Conservation (phyloP, 2,113 vertebrate species). For the Scartelaos histophorus region DNA sequence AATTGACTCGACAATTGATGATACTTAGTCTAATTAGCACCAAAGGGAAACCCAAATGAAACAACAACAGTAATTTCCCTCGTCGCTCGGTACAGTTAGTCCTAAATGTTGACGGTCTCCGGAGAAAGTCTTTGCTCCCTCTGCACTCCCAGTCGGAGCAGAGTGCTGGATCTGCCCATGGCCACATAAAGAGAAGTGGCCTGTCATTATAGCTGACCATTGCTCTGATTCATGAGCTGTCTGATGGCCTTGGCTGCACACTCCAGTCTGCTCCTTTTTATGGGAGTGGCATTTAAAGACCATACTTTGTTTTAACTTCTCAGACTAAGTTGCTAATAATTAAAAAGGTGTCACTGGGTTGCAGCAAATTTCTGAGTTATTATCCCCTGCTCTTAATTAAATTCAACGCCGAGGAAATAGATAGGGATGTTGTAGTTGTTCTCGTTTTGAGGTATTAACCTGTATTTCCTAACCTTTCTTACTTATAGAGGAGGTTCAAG, state of each 20-base stretch:
- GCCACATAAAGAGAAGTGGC: constrained; percentile 56
- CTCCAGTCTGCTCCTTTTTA: constrained; percentile 35
- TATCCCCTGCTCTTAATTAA: neutral
- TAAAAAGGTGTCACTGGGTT: constrained; percentile 3
- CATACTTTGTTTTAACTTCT: constrained; percentile 22
- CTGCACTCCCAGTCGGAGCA: constrained; percentile 28
- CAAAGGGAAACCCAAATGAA: neutral
- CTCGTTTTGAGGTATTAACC: constrained; percentile 16
- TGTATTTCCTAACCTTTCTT: constrained; percentile 6
- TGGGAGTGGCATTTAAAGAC: constrained; percentile 16
- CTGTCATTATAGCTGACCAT: constrained; percentile 48
- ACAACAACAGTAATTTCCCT: neutral
- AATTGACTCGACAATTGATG: neutral
- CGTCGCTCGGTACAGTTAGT: neutral
- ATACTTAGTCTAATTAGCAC: neutral
- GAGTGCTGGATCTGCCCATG: constrained; percentile 50
- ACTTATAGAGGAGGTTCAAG: constrained; percentile 2
- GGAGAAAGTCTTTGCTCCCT: constrained; percentile 27
- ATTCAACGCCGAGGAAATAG: constrained; percentile 15
- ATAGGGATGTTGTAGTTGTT: constrained; percentile 1
- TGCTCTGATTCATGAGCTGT: constrained; percentile 42
- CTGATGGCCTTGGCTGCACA: constrained; percentile 28
- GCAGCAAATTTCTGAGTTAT: constrained; percentile 2
- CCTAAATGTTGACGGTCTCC: constrained; percentile 18
- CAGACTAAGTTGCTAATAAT: constrained; percentile 11